Evolutionary conservation across 2,888 invertebrate species (phyloP), one percentile per base, ranked within the genome.

Genomic region (Diaperis boleti): DNA sequence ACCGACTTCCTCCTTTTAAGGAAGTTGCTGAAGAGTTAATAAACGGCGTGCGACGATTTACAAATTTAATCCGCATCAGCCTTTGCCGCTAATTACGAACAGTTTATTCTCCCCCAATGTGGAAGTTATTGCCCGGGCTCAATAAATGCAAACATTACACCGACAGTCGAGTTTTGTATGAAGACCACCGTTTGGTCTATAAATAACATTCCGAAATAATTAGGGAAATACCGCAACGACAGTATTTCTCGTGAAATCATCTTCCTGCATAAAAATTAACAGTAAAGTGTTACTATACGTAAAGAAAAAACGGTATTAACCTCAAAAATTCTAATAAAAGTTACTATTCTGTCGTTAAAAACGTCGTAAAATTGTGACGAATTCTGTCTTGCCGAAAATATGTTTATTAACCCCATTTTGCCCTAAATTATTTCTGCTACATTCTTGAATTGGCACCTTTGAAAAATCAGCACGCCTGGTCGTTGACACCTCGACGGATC

Each of bases 281-380:
- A 13, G 33, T 13, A 33, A 33, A 13, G 33, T 11, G 33, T 33
- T 31, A 5, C 3, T n/a, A 31, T 31, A n/a, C 10, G 31, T 31
- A 31, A 20, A 31, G 31, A 31, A n/a, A 31, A 31, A 31, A n/a
- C 31, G 33, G 5, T 33, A 11, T 33, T 33, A 33, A 33, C 33
- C 33, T 33, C 33, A 33, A 33, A 33, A 33, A 33, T 33, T 33
- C 11, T 33, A 33, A 33, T 33, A 33, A 33, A 33, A 33, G 33
- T 33, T 31, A 20, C n/a, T 20, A 20, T 20, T 20, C 3, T 26
- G 26, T 26, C 26, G 26, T 20, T 20, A 20, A 20, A 20, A 20
- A 6, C 6, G 26, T 5, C 6, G 6, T 26, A 26, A 26, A 26
- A 26, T 8, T 8, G 20, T 20, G 6, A 3, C 6, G 20, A 26